Conservation (phyloP, 1,140 invertebrate species). For the Temnothorax curvispinosus region DNA sequence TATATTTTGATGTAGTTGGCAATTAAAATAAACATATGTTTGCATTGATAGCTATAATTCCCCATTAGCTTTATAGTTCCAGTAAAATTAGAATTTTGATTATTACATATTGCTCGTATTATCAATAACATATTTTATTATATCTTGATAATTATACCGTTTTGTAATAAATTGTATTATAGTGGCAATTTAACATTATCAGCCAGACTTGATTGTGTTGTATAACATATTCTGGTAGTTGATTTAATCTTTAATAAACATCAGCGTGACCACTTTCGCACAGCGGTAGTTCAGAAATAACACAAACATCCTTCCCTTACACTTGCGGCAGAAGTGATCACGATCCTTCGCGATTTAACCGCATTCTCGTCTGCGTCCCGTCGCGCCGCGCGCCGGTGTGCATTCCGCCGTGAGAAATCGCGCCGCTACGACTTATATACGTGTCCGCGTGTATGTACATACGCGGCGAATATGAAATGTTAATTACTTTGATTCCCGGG, state of each 20-base stretch:
- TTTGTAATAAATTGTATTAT: neutral
- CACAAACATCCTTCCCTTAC: neutral
- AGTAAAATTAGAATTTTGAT: conserved; percentile 6
- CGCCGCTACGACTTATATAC: neutral
- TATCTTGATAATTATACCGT: neutral
- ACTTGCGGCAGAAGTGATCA: conserved; percentile 11
- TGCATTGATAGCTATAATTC: neutral
- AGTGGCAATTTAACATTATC: neutral
- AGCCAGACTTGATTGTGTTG: neutral
- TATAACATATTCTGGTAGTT: neutral
- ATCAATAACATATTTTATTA: neutral
- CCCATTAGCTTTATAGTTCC: neutral
- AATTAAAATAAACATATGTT: neutral
- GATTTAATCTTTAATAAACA: conserved; percentile 13
- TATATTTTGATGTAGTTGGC: neutral
- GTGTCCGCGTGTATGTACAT: neutral
- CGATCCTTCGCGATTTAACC: conserved; percentile 24
- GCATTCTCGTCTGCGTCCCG: neutral
- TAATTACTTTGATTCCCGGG: conserved; percentile 65
- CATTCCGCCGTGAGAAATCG: conserved; percentile 28
- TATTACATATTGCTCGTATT: neutral
- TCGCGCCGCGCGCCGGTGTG: neutral
- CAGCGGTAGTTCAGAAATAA: neutral
- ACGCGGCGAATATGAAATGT: conserved; percentile 57
- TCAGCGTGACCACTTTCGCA: neutral